Evolutionary conservation across 2,888 invertebrate genomes (phyloP).

Genomic region (Campoplex nolae): DNA sequence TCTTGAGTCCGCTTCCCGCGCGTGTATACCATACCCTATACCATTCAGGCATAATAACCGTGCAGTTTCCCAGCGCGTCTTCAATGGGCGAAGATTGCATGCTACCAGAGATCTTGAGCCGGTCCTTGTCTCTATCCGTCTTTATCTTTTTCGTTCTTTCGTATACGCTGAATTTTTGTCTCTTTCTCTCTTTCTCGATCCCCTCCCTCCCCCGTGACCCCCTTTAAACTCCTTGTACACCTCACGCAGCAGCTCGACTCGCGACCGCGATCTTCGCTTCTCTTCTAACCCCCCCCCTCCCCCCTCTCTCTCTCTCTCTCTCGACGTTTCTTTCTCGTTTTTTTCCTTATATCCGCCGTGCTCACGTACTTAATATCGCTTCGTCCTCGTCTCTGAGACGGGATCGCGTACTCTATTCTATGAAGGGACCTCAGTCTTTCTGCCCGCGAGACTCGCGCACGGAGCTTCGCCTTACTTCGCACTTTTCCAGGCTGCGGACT

Average conservation of each 20-base stretch:
- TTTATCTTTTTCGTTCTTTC: conserved; percentile 32
- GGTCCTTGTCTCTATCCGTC: conserved; percentile 71
- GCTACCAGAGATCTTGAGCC: conserved; percentile 82
- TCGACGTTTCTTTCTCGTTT: conserved; percentile 46
- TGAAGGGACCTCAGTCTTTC: conserved; percentile 60
- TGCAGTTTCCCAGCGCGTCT: conserved; percentile 84
- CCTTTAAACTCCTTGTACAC: conserved; percentile 58
- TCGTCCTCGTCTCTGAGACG: conserved; percentile 67
- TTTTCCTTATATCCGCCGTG: conserved; percentile 42
- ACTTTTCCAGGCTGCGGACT: conserved; percentile 59
- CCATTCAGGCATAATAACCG: conserved; percentile 84
- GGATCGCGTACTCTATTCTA: conserved; percentile 66
- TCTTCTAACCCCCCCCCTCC: conserved; percentile 34
- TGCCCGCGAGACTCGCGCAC: conserved; percentile 49
- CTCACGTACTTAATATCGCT: conserved; percentile 60
- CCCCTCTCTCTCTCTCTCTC: conserved; percentile 48
- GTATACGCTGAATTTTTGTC: conserved; percentile 40
- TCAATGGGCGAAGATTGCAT: conserved; percentile 84
- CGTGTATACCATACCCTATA: conserved; percentile 74
- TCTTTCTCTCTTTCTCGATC: conserved; percentile 63
- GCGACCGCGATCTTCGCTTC: conserved; percentile 67
- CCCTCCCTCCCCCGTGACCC: conserved; percentile 64
- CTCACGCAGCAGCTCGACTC: conserved; percentile 55
- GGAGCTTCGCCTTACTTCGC: conserved; percentile 40
- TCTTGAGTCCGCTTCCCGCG: conserved; percentile 67